phyloP scores from a whole-genome alignment of 2,797 vertebrate genomes.

The Prionace glauca region DNA sequence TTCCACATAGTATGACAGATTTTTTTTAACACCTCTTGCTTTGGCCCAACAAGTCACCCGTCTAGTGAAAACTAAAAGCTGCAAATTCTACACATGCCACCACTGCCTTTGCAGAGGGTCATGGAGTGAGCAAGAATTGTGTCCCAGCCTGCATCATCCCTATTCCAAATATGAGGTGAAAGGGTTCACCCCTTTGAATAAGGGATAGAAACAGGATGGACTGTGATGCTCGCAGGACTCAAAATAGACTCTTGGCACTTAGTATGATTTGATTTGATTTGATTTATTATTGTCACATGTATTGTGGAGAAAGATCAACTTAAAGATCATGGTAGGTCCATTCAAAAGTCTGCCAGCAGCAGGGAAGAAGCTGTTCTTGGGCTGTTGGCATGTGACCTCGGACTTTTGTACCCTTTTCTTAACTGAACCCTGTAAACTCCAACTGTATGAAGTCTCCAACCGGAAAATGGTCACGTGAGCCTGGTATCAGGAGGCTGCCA shows the following conservation, averaged over 20 bases:
- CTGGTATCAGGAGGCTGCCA: neutral
- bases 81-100: neutral
- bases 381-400: no score
- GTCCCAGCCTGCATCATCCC: neutral
- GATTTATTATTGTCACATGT: no score
- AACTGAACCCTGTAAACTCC: no score
- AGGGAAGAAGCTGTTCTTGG: no score
- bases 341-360: no score
- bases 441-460: neutral
- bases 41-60: neutral
- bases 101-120: neutral
- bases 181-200: neutral
- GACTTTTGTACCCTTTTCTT: no score
- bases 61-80: neutral
- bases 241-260: neutral
- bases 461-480: neutral
- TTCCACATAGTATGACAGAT: neutral
- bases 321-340: no score
- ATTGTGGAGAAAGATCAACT: no score
- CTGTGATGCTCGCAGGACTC: neutral
- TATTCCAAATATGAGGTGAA: neutral
- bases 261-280: neutral
- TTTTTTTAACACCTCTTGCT: neutral
- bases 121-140: neutral
- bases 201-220: neutral